Evolutionary conservation across 1,140 invertebrate genomes (phyloP).

Genomic region (Leptinotarsa defecta): DNA sequence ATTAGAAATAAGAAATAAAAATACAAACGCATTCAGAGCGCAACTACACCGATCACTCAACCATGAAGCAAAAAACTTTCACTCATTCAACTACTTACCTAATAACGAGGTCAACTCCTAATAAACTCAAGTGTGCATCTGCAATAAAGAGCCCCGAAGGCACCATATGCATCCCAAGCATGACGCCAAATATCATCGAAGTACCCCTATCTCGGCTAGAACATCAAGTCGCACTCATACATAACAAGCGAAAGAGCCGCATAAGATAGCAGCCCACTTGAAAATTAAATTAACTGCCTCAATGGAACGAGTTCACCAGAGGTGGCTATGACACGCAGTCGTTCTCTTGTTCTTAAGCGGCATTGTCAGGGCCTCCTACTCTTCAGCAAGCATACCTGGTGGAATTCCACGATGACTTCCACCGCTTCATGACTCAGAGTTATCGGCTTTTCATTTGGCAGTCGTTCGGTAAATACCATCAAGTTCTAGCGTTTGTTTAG

Average conservation of each 20-base stretch:
- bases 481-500: slow-evolving; percentile 7
- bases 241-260: slow-evolving; percentile 6
- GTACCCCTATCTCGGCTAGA: slow-evolving; percentile 10
- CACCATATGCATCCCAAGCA: slow-evolving; percentile 17
- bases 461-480: slow-evolving; percentile 11
- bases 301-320: slow-evolving; percentile 22
- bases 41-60: too few species aligned
- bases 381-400: slow-evolving; percentile 18
- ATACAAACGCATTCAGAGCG: too few species aligned
- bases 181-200: slow-evolving; percentile 21
- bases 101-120: background rate
- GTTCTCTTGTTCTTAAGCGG: slow-evolving; percentile 4
- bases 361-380: slow-evolving; percentile 12
- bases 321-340: slow-evolving; percentile 10
- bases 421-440: slow-evolving; percentile 18
- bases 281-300: slow-evolving; percentile 22
- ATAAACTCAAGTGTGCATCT: background rate
- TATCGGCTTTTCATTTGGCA: slow-evolving; percentile 20
- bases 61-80: too few species aligned
- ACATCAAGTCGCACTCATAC: slow-evolving; percentile 17
- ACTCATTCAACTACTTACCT: too few species aligned
- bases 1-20: too few species aligned
- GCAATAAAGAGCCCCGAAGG: slow-evolving; percentile 6
- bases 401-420: slow-evolving; percentile 22
- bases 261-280: slow-evolving; percentile 24